Conservation (phyloP, 2,797 vertebrate species). For the Gila robusta region DNA sequence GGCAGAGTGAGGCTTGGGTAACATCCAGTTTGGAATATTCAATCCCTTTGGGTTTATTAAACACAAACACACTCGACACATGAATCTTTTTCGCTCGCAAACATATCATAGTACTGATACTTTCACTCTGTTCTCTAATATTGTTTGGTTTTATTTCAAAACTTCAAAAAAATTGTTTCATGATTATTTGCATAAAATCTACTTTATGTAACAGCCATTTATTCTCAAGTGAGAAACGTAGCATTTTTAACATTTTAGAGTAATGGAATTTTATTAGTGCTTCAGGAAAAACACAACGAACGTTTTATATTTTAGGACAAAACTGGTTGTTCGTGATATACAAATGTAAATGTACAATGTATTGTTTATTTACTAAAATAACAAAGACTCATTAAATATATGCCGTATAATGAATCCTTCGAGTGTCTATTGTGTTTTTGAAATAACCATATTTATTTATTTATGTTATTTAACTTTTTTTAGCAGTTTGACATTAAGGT, state of each 20-base stretch:
- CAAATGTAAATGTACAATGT: not conserved
- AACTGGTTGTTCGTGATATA: not conserved
- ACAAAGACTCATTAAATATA: not conserved
- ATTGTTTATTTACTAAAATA: not conserved
- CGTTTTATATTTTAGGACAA: not conserved
- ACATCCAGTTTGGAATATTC: constrained; percentile 38
- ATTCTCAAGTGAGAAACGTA: not conserved
- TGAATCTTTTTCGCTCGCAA: not conserved
- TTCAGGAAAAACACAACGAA: not conserved
- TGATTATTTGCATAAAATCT: not conserved
- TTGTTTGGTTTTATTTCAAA: not conserved
- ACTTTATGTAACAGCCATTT: not conserved
- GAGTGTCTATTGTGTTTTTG: not conserved
- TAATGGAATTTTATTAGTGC: not conserved
- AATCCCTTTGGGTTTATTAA: constrained; percentile 44
- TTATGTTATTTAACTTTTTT: too few relatives aligned
- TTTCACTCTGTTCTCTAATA: not conserved
- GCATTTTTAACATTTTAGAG: not conserved
- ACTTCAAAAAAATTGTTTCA: too few relatives aligned
- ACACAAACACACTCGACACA: constrained; percentile 6
- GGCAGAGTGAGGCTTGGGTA: constrained; percentile 7
- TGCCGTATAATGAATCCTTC: too few relatives aligned
- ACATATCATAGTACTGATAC: not conserved
- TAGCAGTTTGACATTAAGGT: not conserved
- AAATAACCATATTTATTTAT: not conserved